Percentiles rank a stretch among this genome's conserved stretches.
Evolutionary conservation across 2,113 vertebrate species (phyloP).

Genomic region (Nansenia antarctica): DNA sequence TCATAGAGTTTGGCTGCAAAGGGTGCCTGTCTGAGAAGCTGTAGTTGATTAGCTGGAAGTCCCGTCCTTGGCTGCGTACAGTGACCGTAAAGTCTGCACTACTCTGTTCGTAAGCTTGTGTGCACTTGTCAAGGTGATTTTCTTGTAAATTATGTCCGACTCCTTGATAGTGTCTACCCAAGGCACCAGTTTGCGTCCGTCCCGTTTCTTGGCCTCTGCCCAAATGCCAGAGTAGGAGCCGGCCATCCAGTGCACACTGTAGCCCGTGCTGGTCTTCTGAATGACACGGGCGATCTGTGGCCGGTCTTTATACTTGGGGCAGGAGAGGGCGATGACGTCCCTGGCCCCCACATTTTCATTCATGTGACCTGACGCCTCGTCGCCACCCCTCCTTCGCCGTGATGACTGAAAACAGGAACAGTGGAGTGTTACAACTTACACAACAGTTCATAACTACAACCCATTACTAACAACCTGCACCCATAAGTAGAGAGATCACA

Average conservation of each 20-base stretch:
- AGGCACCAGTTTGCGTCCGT: slow-evolving; percentile 99
- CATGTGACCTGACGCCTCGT: slow-evolving; percentile 90
- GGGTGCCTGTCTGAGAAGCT: slow-evolving; percentile 46
- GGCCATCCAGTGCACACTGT: slow-evolving; percentile 99
- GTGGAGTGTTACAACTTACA: neutral
- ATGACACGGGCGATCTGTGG: slow-evolving; percentile 98
- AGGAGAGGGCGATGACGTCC: slow-evolving; percentile 98
- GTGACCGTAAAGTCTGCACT: slow-evolving; percentile 96
- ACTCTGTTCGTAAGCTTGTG: slow-evolving; percentile 99
- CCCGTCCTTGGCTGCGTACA: slow-evolving; percentile 93
- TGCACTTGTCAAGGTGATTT: slow-evolving; percentile 98
- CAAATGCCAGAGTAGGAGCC: slow-evolving; percentile 99
- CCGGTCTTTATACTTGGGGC: slow-evolving; percentile 99
- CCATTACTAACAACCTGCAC: neutral
- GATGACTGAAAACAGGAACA: slow-evolving; percentile 78
- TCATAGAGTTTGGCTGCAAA: slow-evolving; percentile 75
- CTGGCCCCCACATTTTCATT: slow-evolving; percentile 93
- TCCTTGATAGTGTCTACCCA: slow-evolving; percentile 99
- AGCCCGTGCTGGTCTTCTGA: slow-evolving; percentile 94
- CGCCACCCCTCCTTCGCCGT: slow-evolving; percentile 91
- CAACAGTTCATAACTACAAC: neutral
- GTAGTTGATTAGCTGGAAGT: slow-evolving; percentile 89
- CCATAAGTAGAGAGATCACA: neutral
- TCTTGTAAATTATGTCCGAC: slow-evolving; percentile 99
- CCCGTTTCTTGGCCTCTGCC: slow-evolving; percentile 99